Evolutionary conservation across 2,113 vertebrate species (phyloP).

Genomic region (Chaetodon auriga): DNA sequence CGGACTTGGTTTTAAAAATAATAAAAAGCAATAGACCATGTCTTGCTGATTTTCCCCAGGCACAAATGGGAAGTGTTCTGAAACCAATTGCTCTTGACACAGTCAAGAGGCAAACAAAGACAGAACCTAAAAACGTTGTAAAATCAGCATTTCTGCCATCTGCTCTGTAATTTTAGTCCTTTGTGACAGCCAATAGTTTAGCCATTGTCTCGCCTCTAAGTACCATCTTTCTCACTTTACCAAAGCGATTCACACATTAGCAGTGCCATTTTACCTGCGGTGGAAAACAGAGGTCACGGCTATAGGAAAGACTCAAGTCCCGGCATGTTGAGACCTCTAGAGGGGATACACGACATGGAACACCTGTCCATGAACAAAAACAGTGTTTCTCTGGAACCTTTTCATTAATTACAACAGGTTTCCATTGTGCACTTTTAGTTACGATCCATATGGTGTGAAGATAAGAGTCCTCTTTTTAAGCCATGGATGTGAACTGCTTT

Average conservation of each 20-base stretch:
- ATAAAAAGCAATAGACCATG: too few species aligned
- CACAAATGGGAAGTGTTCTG: neutral
- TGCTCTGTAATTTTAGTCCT: neutral
- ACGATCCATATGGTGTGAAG: neutral
- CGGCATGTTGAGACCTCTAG: slow-evolving; percentile 58
- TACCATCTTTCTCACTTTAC: neutral
- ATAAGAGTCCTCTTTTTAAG: neutral
- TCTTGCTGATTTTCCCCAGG: neutral
- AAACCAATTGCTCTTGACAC: neutral
- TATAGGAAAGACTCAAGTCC: slow-evolving; percentile 48
- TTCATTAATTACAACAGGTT: slow-evolving; percentile 45
- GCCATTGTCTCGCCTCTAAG: neutral
- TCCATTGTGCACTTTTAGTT: slow-evolving; percentile 36
- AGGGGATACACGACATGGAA: slow-evolving; percentile 40
- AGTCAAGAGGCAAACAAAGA: neutral
- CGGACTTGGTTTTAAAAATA: too few species aligned
- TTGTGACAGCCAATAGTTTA: neutral
- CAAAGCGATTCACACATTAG: slow-evolving; percentile 26
- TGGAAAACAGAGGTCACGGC: slow-evolving; percentile 43
- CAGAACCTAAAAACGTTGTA: neutral
- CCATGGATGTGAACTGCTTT: neutral
- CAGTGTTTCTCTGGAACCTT: slow-evolving; percentile 45
- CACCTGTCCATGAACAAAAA: slow-evolving; percentile 34
- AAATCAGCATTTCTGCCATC: neutral
- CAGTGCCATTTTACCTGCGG: neutral